Evolutionary conservation across 2,888 invertebrate genomes (phyloP), one percentile per base, ranked within the genome.

Genomic region (Ornithoptera alexandrae): DNA sequence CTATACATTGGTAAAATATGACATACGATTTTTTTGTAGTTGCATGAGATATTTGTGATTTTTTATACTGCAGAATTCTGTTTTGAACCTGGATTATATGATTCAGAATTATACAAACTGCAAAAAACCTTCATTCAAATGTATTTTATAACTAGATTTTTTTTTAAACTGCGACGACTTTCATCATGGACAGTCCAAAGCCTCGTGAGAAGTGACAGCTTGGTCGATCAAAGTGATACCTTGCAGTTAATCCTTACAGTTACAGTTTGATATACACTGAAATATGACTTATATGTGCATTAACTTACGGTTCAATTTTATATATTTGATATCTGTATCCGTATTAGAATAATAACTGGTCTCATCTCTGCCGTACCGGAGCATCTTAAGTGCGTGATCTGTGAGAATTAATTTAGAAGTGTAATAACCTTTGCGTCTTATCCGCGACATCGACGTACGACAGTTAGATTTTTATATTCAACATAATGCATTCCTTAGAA

Each of bases 341-440:
- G 78, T 70, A 53, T 76, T 82, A 73, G 82, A 76, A 69, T 74
- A 78, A 79, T 78, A 79, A 83, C 80, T 79, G 79, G 81, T 84
- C 83, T 84, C 85, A 85, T 85, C 85, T 86, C 81, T 77, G 81
- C 80, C 80, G 80, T 83, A 84, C 82, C 84, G 82, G 76, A 84
- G 82, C 84, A 79, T 85, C 84, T 85, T 85, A 86, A 85, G 76
- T 84, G 83, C 83, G 77, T 84, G 81, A 79, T 78, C 79, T 84
- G 89, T 89, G 90, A 88, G 90, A 90, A 90, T 89, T 88, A 88
- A 90, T 88, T 87, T 85, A 78, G 82, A 82, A 79, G 86, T 83
- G 80, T 84, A 87, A 86, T 85, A 87, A 88, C 87, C 87, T 87
- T 86, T 81, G 78, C 74, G 77, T 75, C 78, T 77, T 82, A 82